Percentiles rank a stretch among this genome's conserved stretches.
These are phyloP conservation scores for Onthophagus taurus DNA, from an alignment of 1,140 invertebrate genomes.

Conservation along the genomic window DNA sequence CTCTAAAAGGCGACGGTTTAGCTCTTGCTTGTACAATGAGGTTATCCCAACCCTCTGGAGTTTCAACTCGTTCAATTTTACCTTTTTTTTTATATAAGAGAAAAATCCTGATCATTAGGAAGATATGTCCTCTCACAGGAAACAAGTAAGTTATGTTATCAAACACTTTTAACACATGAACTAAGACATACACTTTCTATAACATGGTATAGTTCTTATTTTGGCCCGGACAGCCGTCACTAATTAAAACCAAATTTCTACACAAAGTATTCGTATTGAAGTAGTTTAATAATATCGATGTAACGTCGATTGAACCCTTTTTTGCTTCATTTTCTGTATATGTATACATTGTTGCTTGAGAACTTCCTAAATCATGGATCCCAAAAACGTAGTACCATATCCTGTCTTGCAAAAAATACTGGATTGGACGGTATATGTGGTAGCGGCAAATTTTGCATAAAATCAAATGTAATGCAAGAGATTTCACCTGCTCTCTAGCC, in stretches of 20 bases:
- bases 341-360: conserved; percentile 5
- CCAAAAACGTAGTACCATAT: conserved; percentile 8
- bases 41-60: too few relatives aligned
- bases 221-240: conserved; percentile 9
- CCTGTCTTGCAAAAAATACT: conserved; percentile 11
- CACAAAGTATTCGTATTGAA: neutral
- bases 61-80: too few relatives aligned
- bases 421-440: conserved; percentile 5
- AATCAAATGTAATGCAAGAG: conserved; percentile 7
- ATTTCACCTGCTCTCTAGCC: neutral
- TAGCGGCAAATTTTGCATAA: conserved; percentile 11
- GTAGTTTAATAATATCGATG: conserved; percentile 5
- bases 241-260: conserved; percentile 7
- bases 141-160: neutral
- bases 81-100: neutral
- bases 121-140: conserved; percentile 3
- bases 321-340: neutral
- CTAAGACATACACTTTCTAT: neutral
- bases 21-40: too few relatives aligned
- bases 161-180: conserved; percentile 1
- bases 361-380: neutral
- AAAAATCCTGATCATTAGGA: conserved; percentile 4
- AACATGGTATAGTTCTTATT: conserved; percentile 14
- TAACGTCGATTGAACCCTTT: conserved; percentile 6
- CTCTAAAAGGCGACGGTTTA: too few relatives aligned